A percentile compares a stretch with the other conserved stretches of the same genome.
Evolutionary conservation across 1,140 invertebrate species (phyloP).

Genomic region (Coptotermes formosanus): DNA sequence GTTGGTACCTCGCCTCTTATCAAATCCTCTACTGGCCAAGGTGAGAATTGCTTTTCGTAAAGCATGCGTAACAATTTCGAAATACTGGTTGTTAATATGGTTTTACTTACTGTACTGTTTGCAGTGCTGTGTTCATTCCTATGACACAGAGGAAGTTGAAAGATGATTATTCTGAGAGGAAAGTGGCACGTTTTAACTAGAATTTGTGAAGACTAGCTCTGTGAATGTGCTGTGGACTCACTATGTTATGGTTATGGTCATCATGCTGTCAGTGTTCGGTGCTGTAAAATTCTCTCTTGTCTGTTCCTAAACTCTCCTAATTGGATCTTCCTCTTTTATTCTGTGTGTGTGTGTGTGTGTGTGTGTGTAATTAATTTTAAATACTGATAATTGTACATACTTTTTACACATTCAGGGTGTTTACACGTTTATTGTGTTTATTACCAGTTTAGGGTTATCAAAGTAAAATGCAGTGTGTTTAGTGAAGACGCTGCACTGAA

Average conservation of each 20-base stretch:
- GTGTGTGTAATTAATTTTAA: no score
- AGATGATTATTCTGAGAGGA: background rate
- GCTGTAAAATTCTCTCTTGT: background rate
- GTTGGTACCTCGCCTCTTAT: constrained; percentile 49
- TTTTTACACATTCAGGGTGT: no score
- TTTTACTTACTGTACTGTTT: background rate
- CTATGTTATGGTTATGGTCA: background rate
- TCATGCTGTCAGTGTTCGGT: background rate
- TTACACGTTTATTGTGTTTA: no score
- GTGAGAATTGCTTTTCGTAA: constrained; percentile 25
- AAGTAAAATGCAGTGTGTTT: no score
- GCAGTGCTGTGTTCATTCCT: no score
- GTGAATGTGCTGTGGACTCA: background rate
- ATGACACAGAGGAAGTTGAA: no score
- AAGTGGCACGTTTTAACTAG: background rate
- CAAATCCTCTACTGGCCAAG: constrained; percentile 44
- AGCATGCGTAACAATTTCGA: background rate
- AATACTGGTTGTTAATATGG: background rate
- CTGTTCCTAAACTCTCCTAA: background rate
- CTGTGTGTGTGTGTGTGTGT: no score
- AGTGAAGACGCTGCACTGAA: no score
- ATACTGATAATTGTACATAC: no score
- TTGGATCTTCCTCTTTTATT: background rate
- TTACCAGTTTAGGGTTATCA: no score
- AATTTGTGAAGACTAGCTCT: background rate